A percentile compares a stretch with the other conserved stretches of the same genome.
Conservation (phyloP, 1,140 invertebrate species). For the Teleopsis dalmanni region DNA sequence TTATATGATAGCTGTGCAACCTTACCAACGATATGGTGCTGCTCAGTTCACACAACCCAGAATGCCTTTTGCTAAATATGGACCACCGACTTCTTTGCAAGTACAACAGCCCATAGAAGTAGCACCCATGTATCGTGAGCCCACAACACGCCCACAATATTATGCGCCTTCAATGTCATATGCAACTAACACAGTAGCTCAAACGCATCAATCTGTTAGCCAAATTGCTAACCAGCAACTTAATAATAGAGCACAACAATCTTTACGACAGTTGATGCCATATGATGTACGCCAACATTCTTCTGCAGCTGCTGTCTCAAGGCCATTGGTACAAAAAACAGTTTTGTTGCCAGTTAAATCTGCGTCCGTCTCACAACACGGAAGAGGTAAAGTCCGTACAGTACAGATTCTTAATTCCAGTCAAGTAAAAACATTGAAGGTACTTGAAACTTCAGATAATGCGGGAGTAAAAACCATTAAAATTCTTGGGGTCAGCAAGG, state of each 20-base stretch:
- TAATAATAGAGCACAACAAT: constrained; percentile 21
- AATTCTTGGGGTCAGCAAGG: constrained; percentile 28
- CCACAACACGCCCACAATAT: constrained; percentile 26
- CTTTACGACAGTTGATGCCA: constrained; percentile 35
- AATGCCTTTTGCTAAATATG: constrained; percentile 8
- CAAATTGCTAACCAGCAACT: too few relatives aligned
- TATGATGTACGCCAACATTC: constrained; percentile 24
- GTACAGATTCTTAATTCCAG: constrained; percentile 33
- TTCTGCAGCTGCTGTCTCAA: neutral
- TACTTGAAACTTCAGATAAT: constrained; percentile 27
- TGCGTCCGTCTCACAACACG: neutral
- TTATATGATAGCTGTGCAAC: constrained; percentile 35
- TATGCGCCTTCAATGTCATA: constrained; percentile 33
- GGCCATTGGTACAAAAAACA: neutral
- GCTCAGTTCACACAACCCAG: too few relatives aligned
- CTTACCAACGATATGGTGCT: constrained; percentile 26
- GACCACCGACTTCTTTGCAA: constrained; percentile 9
- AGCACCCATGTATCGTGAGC: constrained; percentile 34
- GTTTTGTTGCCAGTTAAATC: neutral
- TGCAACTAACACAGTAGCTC: constrained; percentile 11
- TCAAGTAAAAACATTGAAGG: constrained; percentile 28
- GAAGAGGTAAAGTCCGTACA: constrained; percentile 20
- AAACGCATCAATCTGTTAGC: too few relatives aligned
- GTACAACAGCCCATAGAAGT: constrained; percentile 21
- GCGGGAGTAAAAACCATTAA: constrained; percentile 35